A percentile compares a stretch with the other conserved stretches of the same genome.
Conservation (phyloP, 2,113 vertebrate species). For the Ursus arctos region DNA sequence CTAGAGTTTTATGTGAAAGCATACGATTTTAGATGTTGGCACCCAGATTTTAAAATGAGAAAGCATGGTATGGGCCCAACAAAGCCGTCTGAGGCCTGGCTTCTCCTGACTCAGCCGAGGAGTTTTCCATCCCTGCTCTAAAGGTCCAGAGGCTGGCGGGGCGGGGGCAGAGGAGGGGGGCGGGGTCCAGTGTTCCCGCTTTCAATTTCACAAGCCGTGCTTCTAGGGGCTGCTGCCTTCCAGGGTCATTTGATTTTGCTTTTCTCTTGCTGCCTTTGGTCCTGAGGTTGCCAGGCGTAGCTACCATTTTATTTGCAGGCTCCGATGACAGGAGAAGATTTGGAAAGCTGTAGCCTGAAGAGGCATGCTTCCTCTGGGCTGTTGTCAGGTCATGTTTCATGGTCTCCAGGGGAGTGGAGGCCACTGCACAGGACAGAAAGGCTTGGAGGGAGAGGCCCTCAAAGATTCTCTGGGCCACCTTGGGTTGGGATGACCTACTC, state of each 20-base stretch:
- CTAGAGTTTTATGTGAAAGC: background rate
- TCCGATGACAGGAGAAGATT: conserved; percentile 6
- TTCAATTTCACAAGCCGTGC: fast-evolving
- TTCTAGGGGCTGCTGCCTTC: background rate
- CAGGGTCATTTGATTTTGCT: conserved; percentile 32
- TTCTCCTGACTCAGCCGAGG: background rate
- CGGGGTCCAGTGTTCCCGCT: background rate
- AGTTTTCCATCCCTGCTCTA: too few relatives aligned
- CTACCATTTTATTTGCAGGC: background rate
- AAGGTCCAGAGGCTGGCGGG: background rate
- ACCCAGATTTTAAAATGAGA: background rate
- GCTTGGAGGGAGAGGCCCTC: background rate
- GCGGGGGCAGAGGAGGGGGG: fast-evolving
- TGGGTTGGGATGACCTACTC: background rate
- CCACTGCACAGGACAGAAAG: background rate
- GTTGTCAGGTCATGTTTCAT: conserved; percentile 30
- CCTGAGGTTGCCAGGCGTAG: background rate
- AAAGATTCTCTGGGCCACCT: background rate
- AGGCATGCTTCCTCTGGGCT: background rate
- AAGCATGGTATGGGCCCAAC: background rate
- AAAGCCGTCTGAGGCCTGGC: background rate
- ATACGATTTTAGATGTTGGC: background rate
- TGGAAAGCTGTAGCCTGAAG: background rate
- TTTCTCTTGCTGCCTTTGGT: conserved; percentile 31
- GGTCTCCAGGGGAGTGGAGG: background rate